Evolutionary conservation across 2,888 invertebrate species (phyloP), one percentile per base, ranked within the genome.

Genomic region (Nasonovia ribisnigri): DNA sequence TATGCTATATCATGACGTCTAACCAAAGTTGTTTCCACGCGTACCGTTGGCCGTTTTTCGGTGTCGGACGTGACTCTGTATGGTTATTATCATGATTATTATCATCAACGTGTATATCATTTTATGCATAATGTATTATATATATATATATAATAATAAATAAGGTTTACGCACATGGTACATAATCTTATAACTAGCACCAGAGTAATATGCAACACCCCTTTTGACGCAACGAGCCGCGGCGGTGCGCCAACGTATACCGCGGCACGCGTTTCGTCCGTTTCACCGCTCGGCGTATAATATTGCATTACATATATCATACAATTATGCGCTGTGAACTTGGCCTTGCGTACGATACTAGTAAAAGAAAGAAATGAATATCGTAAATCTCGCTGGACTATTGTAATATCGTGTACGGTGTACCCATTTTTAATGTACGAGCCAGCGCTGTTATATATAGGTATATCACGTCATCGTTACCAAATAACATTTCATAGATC

Each of bases 241-340:
- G 67, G 77, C 77, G 36, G 77, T 20, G n/a, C 77, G 36, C 77
- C 20, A 36, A 77, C 77, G 36, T 2, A 20, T 20, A 36, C 77
- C 77, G 13, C 60, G 77, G 77, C 77, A 77, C 77, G 77, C 77
- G 77, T 77, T 77, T 77, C 77, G 77, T 77, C 36, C 36, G 36
- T 77, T 77, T 77, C 77, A 42, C 77, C 77, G 36, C 36, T 36
- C 77, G 36, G 67, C 26, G 29, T 36, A 36, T 77, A 77, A 77
- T 51, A 51, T 77, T 77, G 77, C 77, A 77, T 77, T 77, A 24
- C 36, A 77, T 8, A 67, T 77, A 36, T n/a, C 36, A 20, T 77
- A 6, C 77, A 77, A 36, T 77, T 77, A 77, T 86, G n/a, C 46
- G 88, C 36, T 90, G 42, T 90, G 90, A 90, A 90, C 90, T 90